These are phyloP conservation scores for Diachrysia chrysitis DNA, from an alignment of 2,888 invertebrate genomes.

Conservation along the genomic window DNA sequence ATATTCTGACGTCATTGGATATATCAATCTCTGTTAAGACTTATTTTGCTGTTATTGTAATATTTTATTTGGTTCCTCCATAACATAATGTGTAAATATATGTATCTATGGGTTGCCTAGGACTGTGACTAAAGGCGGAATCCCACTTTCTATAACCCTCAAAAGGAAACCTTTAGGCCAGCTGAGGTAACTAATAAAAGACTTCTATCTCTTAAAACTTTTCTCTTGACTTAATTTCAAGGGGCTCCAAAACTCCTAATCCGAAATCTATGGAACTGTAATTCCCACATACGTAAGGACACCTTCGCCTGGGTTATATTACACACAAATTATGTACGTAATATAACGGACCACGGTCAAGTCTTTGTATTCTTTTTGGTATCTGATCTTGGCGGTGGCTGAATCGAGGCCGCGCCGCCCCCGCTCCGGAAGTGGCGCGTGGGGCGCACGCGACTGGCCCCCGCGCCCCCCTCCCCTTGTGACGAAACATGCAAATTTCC, in stretches of 20 bases:
- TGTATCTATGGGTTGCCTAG: no score
- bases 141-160: no score
- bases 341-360: slow-evolving; percentile 67
- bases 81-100: no score
- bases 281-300: slow-evolving; percentile 29
- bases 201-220: neutral
- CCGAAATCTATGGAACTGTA: slow-evolving; percentile 9
- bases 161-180: no score
- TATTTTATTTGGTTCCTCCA: no score
- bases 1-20: neutral
- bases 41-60: no score
- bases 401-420: slow-evolving; percentile 76
- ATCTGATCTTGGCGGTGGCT: slow-evolving; percentile 77
- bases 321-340: slow-evolving; percentile 62
- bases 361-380: slow-evolving; percentile 71
- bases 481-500: slow-evolving; percentile 84
- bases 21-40: neutral
- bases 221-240: neutral
- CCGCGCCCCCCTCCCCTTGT: slow-evolving; percentile 59
- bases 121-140: no score
- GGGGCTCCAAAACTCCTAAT: slow-evolving; percentile 3
- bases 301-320: slow-evolving; percentile 73
- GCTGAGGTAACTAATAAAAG: neutral
- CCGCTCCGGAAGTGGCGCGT: slow-evolving; percentile 28
- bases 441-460: slow-evolving; percentile 74